Evolutionary conservation across 2,888 invertebrate species (phyloP), one percentile per base, ranked within the genome.

Genomic region (Amblyteles armatorius): DNA sequence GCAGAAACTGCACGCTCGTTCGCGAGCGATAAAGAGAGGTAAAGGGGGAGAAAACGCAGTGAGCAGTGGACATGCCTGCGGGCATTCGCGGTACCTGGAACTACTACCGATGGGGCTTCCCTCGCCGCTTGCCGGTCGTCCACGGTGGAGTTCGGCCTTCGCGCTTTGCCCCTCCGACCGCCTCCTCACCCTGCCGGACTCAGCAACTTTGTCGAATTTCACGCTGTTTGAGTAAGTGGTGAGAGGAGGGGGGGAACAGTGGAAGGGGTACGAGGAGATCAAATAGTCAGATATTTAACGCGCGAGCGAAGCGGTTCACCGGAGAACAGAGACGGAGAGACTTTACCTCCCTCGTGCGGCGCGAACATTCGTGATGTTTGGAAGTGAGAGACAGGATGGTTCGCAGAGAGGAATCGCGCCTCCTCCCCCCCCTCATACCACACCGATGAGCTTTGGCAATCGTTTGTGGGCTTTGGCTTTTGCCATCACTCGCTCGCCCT

Each of bases 151-250:
- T 57, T 82, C 40, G 74, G 76, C 71, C 76, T 50, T 69, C 48
- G 57, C 69, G 40, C n/a, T 57, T 71, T 48, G 60, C 57, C 22
- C 52, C 44, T 50, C n/a, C 65, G 50, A n/a, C n/a, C n/a, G n/a
- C 67, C 22, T 11, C 33, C 50, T 7, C 83, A 79, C 86, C 82
- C 78, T 85, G 85, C 82, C 89, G 74, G 72, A 90, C 89, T 91
- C 90, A 86, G 90, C 90, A 92, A 91, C 91, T 92, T 92, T 92
- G 92, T 92, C 90, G 91, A 92, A 92, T 93, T 92, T 93, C 92
- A 91, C 91, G 90, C 91, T 90, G 91, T 92, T 92, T 91, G 90
- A 89, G 89, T 89, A 91, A 92, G 91, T 91, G 90, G 89, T 83
- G 87, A 9, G 36, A 7, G 9, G 36, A 6, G 36, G 36, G 36